phyloP scores from a whole-genome alignment of 2,797 vertebrate genomes.

The Helarctos malayanus region DNA sequence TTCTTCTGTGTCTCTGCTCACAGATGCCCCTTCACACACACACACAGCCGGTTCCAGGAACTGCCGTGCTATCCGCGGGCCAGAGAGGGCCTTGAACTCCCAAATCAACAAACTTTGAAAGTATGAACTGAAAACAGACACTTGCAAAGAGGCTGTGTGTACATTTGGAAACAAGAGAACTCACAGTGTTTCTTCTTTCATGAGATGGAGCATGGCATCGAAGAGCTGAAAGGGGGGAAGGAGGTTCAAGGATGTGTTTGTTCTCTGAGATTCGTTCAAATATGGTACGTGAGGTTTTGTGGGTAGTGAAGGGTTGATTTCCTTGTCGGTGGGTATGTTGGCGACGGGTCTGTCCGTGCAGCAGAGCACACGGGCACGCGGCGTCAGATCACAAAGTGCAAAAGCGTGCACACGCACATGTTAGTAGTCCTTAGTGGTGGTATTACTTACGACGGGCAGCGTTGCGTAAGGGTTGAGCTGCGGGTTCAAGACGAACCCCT shows the following conservation, averaged over 20 bases:
- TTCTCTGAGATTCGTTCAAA: not conserved
- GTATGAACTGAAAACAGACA: accelerated
- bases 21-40: not conserved
- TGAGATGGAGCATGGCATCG: too few relatives aligned
- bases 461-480: not conserved
- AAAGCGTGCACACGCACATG: not conserved
- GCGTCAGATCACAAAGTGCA: not conserved
- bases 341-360: accelerated
- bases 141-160: not conserved
- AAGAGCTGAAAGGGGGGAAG: not conserved
- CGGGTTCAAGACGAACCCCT: not conserved
- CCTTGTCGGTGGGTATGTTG: not conserved
- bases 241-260: not conserved
- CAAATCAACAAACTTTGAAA: not conserved
- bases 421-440: too few relatives aligned
- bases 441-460: not conserved
- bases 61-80: not conserved
- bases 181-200: too few relatives aligned
- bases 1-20: not conserved
- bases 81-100: not conserved
- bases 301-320: not conserved
- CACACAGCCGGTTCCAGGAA: not conserved
- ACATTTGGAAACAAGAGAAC: not conserved
- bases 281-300: accelerated
- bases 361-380: not conserved